Conservation (phyloP, 2,888 invertebrate species). For the Drosophila tanythrix region DNA sequence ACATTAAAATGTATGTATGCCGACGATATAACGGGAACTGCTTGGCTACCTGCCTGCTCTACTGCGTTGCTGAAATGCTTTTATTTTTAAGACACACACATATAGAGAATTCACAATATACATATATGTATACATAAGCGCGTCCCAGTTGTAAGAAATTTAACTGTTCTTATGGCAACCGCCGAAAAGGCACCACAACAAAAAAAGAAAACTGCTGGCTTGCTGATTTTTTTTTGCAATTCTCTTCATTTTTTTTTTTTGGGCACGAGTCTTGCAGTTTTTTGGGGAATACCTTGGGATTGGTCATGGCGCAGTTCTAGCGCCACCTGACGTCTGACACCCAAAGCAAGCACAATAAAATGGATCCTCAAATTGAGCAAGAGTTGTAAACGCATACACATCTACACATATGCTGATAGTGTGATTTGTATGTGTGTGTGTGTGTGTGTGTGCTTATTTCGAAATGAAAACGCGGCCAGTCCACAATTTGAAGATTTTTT, state of each 20-base stretch:
- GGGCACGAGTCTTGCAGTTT: conserved; percentile 34
- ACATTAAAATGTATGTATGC: conserved; percentile 20
- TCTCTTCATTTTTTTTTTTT: conserved; percentile 15
- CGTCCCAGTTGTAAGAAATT: conserved; percentile 57
- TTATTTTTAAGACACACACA: conserved; percentile 28
- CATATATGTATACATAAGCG: conserved; percentile 22
- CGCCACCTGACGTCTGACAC: conserved; percentile 57
- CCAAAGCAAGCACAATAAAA: conserved; percentile 33
- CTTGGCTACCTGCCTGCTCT: conserved; percentile 11
- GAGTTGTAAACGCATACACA: conserved; percentile 24
- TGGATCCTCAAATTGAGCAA: conserved; percentile 59
- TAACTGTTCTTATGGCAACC: conserved; percentile 69
- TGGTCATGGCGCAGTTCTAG: conserved; percentile 53
- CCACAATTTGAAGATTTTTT: conserved; percentile 53
- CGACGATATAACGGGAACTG: conserved; percentile 46
- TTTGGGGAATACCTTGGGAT: conserved; percentile 73
- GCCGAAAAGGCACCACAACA: conserved; percentile 50
- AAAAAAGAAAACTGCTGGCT: conserved; percentile 62
- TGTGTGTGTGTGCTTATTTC: conserved; percentile 41
- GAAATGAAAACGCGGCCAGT: conserved; percentile 49
- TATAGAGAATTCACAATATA: neutral
- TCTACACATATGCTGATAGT: conserved; percentile 10
- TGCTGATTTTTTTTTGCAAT: conserved; percentile 27
- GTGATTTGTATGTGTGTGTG: conserved; percentile 17
- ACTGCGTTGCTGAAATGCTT: conserved; percentile 64